A percentile compares a stretch with the other conserved stretches of the same genome.
Evolutionary conservation across 2,113 vertebrate species (phyloP).

Genomic region (Anarrhichthys ocellatus): DNA sequence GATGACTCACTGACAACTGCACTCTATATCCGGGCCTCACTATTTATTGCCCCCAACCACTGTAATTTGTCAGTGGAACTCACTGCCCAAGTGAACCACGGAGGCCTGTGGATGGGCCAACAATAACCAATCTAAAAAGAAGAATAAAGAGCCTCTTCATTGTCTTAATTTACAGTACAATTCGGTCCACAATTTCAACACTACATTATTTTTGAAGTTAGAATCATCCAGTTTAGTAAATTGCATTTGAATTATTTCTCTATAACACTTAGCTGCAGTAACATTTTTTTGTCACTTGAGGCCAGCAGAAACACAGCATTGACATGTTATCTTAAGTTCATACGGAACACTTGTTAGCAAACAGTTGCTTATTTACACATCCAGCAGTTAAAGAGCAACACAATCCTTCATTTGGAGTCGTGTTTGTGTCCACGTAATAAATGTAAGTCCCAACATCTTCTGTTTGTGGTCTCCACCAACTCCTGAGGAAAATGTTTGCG

Average conservation of each 20-base stretch:
- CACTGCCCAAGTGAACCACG: neutral
- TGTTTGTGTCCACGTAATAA: neutral
- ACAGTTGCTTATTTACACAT: neutral
- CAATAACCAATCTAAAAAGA: neutral
- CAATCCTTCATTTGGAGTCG: neutral
- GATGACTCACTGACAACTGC: slow-evolving; percentile 45
- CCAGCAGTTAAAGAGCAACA: neutral
- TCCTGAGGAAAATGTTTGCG: neutral
- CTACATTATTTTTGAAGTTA: neutral
- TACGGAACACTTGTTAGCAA: neutral
- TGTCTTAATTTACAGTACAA: neutral
- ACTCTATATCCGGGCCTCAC: neutral
- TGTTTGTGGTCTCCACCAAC: neutral
- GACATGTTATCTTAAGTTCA: neutral
- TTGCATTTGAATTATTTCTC: neutral
- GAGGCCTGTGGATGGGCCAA: slow-evolving; percentile 1
- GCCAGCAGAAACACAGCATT: neutral
- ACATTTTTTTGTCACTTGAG: neutral
- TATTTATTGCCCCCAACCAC: neutral
- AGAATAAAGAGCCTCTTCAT: neutral
- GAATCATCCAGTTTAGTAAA: neutral
- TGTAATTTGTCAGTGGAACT: neutral
- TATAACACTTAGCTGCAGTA: neutral
- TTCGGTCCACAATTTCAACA: neutral
- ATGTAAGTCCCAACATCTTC: neutral